Evolutionary conservation across 1,140 invertebrate genomes (phyloP), one percentile per base, ranked within the genome.

Genomic region (Theocolax elegans): DNA sequence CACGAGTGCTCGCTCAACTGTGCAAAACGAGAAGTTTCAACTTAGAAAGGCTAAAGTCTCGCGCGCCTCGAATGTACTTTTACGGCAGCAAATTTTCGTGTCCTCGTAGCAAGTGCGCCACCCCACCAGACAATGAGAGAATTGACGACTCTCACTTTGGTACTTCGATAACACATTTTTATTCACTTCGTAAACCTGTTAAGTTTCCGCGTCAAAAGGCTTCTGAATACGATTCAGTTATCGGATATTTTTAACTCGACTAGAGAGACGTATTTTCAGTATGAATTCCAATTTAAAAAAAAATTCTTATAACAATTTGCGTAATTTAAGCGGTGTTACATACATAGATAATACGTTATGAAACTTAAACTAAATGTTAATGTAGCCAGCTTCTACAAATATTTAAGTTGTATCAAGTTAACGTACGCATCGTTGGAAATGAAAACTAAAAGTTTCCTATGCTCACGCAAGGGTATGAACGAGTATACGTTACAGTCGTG

Each of bases 161-260:
- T 44, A 23, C 21, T 27, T 25, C 56, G 38, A 59, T 59, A 59
- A 59, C 12, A 44, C 1, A 59, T 59, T 44, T 59, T 44, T 23
- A 58, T 58, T 58, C 54, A 21, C n/a, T 21, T 21, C 54, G 1
- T 17, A 17, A 35, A 35, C 3, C 12, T 27, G 23, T 2, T 27
- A 27, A 51, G 21, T 51, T 51, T 51, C 12, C 23, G 12, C 1
- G 23, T 27, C 23, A 27, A 15, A 51, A 51, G 15, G 23, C 3
- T 19, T 23, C 19, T 23, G 17, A 49, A 6, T 49, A 19, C 21
- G 23, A 51, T 27, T 51, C 13, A 13, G 3, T 25, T 8, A 25
- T 3, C 15, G 1, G 21, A 13, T 27, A 51, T 51, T 51, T 51
- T 27, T n/a, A n/a, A n/a, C n/a, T n/a, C n/a, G n/a, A n/a, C n/a